Evolutionary conservation across 1,140 invertebrate genomes (phyloP).

Genomic region (Dinothrombium tinctorium): DNA sequence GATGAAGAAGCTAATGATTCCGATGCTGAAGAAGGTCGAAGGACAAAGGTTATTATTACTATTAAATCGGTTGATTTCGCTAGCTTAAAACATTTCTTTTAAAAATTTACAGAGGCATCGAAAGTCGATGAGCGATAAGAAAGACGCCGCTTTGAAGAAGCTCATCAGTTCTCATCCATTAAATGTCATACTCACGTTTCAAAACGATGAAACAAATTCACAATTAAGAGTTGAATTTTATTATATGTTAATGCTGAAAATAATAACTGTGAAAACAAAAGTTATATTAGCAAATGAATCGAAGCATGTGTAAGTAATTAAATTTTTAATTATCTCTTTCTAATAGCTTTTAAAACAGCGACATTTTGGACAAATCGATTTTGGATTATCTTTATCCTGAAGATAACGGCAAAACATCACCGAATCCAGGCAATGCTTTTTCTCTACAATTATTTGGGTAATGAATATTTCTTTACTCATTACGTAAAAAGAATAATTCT

Average conservation of each 20-base stretch:
- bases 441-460: not conserved
- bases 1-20: not conserved
- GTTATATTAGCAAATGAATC: not conserved
- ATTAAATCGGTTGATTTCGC: not conserved
- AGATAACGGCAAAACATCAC: not conserved
- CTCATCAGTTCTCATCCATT: not conserved
- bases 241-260: not conserved
- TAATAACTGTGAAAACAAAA: not conserved
- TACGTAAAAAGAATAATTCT: not conserved
- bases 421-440: not conserved
- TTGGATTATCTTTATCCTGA: not conserved
- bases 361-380: not conserved
- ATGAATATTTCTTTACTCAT: not conserved
- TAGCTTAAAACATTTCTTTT: not conserved
- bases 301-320: not conserved
- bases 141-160: not conserved
- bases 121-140: not conserved
- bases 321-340: not conserved
- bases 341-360: not conserved
- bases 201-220: not conserved
- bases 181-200: not conserved
- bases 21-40: constrained; percentile 1
- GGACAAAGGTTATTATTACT: not conserved
- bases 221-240: not conserved
- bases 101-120: not conserved